These are phyloP conservation scores for Coreoperca whiteheadi DNA, from an alignment of 2,113 vertebrate species.

Conservation along the genomic window DNA sequence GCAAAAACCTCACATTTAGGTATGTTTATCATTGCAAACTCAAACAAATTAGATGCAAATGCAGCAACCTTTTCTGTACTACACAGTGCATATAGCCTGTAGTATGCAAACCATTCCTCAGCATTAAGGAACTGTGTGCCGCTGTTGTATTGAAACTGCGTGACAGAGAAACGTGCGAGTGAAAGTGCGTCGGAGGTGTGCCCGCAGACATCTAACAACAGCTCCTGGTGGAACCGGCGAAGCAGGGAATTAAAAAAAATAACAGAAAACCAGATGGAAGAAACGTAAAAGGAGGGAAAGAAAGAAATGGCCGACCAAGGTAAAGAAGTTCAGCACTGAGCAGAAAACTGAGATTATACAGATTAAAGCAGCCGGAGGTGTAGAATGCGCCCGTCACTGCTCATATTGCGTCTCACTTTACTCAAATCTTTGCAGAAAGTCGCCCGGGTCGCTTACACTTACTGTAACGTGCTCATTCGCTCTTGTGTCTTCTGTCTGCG, in stretches of 20 bases:
- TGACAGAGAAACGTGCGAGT: constrained; percentile 2
- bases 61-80: neutral
- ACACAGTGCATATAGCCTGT: neutral
- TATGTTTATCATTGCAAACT: neutral
- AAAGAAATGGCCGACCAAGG: neutral
- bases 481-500: too few species aligned
- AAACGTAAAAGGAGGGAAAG: neutral
- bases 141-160: neutral
- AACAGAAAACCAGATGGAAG: neutral
- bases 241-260: neutral
- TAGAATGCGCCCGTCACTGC: neutral
- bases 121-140: neutral
- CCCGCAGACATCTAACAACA: neutral
- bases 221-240: constrained; percentile 32
- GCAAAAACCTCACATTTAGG: neutral
- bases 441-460: neutral
- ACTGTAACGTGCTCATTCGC: neutral
- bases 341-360: neutral
- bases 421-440: neutral
- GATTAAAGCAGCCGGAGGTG: neutral
- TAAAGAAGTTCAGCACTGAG: neutral
- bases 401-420: constrained; percentile 12
- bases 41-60: constrained; percentile 44
- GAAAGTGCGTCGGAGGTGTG: constrained; percentile 32
- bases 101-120: constrained; percentile 2